Conservation (phyloP, 1,140 invertebrate genomes). For the Frieseomelitta varia region DNA sequence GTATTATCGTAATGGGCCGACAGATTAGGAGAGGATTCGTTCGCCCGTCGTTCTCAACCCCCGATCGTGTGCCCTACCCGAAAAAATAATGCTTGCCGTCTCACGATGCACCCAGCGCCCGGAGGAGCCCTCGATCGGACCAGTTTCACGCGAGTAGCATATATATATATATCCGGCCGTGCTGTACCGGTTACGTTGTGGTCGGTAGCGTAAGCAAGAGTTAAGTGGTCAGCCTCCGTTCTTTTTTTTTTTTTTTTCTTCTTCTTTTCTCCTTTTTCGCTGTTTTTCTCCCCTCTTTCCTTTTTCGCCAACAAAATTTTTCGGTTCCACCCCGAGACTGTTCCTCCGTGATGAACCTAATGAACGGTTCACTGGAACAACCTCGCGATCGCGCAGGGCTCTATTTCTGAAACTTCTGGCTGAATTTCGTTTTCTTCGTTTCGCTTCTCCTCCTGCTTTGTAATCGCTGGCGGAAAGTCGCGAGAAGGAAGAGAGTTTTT, state of each 20-base stretch:
- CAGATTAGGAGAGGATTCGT: slow-evolving; percentile 55
- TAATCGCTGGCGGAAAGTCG: not conserved
- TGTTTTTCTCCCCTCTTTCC: not conserved
- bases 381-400: not conserved
- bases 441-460: not conserved
- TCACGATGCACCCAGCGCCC: slow-evolving; percentile 48
- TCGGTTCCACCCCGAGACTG: too few species aligned
- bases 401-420: slow-evolving; percentile 24
- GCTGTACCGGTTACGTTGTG: slow-evolving; percentile 41
- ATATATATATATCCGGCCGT: not conserved
- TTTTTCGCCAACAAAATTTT: too few species aligned
- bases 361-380: slow-evolving; percentile 21
- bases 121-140: not conserved
- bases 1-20: slow-evolving; percentile 65
- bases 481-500: not conserved
- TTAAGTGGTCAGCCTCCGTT: slow-evolving; percentile 40
- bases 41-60: not conserved
- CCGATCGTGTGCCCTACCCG: slow-evolving; percentile 62
- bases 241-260: not conserved
- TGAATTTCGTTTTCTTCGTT: not conserved
- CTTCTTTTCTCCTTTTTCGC: too few species aligned
- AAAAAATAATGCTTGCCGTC: slow-evolving; percentile 57
- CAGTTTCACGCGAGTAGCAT: slow-evolving; percentile 9
- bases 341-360: not conserved
- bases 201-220: slow-evolving; percentile 49